Evolutionary conservation across 1,140 invertebrate genomes (phyloP), one percentile per base, ranked within the genome.

Genomic region (Drosophila suzukii): DNA sequence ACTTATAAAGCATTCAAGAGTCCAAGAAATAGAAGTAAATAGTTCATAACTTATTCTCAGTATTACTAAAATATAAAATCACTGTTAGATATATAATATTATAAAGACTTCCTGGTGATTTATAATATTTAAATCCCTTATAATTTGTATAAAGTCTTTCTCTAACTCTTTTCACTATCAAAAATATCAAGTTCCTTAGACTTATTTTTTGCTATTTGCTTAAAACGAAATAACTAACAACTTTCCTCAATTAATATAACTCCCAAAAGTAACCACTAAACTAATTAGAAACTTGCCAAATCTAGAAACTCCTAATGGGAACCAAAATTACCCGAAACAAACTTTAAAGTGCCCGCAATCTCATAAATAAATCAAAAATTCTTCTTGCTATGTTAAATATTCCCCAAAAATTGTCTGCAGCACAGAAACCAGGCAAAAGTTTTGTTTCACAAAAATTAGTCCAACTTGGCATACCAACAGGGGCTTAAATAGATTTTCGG

Each of bases 401-500:
- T 53, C 15, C 15, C 50, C 32, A 11, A 15, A 53, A 53, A 36
- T 36, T 36, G 50, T 36, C 30, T 6, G 10, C 11, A 17, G 15
- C 15, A 7, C 8, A 15, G 49, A 34, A n/a, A 0, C 15, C n/a
- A 13, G 34, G 30, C 36, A 39, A 55, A 56, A 56, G 36, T 43
- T 56, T 15, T n/a, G 47, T 39, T 41, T 13, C 15, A 11, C 20
- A 20, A 27, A 51, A 51, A 51, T 51, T 34, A 51, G 49, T n/a
- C 12, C 17, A 30, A 56, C 20, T 55, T 55, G 12, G 36, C 53
- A 38, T 39, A 27, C 36, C 36, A 4, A 15, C 36, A 11, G 11
- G 53, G 38, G 8, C 38, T 15, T 0, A 17, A 59, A 46, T 61
- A 63, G 38, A 44, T 30, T 49, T 62, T 15, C 10, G 47, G 47